Conservation (phyloP, 1,140 invertebrate genomes). For the Monomorium pharaonis region DNA sequence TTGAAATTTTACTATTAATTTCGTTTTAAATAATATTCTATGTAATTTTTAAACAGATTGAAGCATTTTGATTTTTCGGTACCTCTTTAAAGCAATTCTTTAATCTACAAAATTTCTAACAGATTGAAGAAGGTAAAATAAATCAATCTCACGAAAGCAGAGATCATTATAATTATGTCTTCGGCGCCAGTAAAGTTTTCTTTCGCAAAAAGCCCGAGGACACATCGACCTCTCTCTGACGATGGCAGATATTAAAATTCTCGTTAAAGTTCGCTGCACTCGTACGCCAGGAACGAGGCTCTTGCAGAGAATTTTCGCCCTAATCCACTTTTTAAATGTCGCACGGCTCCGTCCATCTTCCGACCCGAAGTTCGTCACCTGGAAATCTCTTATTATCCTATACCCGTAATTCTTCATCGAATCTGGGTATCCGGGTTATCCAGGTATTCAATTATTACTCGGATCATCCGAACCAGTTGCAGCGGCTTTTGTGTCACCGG, state of each 20-base stretch:
- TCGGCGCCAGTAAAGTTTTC: neutral
- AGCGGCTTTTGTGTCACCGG: conserved; percentile 19
- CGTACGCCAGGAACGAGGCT: neutral
- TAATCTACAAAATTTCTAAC: neutral
- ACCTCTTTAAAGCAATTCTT: no score
- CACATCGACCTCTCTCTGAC: neutral
- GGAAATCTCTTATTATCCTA: conserved; percentile 56
- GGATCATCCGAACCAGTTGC: conserved; percentile 37
- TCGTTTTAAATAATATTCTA: no score
- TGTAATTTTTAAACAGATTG: no score
- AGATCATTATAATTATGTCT: conserved; percentile 24
- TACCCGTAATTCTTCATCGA: conserved; percentile 63
- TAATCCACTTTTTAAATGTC: conserved; percentile 23
- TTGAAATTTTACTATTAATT: no score
- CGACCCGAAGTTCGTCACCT: neutral
- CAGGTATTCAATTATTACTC: conserved; percentile 68
- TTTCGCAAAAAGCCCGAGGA: neutral
- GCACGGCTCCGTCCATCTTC: neutral
- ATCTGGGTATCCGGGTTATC: conserved; percentile 62
- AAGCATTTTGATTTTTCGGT: no score
- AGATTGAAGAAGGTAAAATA: neutral
- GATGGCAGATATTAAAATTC: conserved; percentile 44
- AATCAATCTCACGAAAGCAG: conserved; percentile 10
- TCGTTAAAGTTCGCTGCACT: conserved; percentile 53
- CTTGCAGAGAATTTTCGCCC: conserved; percentile 7